These are phyloP conservation scores for Chrysogorgia sp. DNA, from an alignment of 92 coral and sea anemone genomes.

Conservation along the genomic window DNA sequence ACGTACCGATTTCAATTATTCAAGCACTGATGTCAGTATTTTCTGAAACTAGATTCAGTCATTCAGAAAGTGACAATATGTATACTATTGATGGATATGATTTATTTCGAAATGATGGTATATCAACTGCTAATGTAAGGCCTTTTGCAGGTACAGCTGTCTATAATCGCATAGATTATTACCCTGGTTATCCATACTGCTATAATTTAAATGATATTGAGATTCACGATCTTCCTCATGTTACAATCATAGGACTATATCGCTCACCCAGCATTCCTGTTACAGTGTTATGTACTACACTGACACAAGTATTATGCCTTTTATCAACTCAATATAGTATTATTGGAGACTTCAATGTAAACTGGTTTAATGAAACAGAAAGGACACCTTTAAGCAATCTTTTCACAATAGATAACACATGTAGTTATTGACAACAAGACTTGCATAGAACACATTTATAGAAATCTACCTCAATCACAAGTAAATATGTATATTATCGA, in stretches of 20 bases:
- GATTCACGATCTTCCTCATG: slow-evolving; percentile 56
- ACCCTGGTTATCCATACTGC: slow-evolving; percentile 68
- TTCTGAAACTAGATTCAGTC: slow-evolving; percentile 58
- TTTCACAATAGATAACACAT: slow-evolving; percentile 37
- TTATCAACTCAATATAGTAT: slow-evolving; percentile 48
- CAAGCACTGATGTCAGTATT: slow-evolving; percentile 61
- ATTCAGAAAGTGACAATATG: slow-evolving; percentile 42
- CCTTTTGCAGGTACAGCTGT: slow-evolving; percentile 71
- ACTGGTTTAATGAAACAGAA: slow-evolving; percentile 57
- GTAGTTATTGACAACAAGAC: slow-evolving; percentile 19
- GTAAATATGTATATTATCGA: slow-evolving; percentile 46
- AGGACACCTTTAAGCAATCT: slow-evolving; percentile 38
- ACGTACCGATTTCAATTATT: slow-evolving; percentile 52
- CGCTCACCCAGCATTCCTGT: slow-evolving; percentile 67
- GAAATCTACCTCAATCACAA: slow-evolving; percentile 44
- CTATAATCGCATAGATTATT: slow-evolving; percentile 63
- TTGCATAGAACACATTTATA: slow-evolving; percentile 27
- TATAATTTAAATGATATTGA: slow-evolving; percentile 62
- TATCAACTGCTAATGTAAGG: slow-evolving; percentile 50
- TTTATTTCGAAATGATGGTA: slow-evolving; percentile 51
- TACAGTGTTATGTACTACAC: slow-evolving; percentile 25
- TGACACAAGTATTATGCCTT: slow-evolving; percentile 13
- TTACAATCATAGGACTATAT: slow-evolving; percentile 66
- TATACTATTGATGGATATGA: slow-evolving; percentile 50
- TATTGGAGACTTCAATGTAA: slow-evolving; percentile 60